These are phyloP conservation scores for Salpingus planirostris DNA, from an alignment of 2,888 invertebrate genomes.

Conservation along the genomic window DNA sequence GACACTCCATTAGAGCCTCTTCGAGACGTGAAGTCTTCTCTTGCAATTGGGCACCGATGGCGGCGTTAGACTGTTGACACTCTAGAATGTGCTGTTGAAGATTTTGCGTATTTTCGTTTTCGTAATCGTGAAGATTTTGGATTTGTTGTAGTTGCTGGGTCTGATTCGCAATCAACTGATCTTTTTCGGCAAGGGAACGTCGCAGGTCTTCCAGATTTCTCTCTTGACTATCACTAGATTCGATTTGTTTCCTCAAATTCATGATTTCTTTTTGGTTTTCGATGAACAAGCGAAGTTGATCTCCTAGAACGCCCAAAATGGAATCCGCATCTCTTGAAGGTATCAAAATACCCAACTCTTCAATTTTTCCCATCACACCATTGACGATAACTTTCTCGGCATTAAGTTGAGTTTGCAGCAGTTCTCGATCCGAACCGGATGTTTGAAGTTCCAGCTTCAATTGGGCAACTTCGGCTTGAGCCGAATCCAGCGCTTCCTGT, in stretches of 20 bases:
- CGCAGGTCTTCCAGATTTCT: slow-evolving; percentile 9
- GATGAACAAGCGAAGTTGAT: background rate
- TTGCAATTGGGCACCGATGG: slow-evolving; percentile 15
- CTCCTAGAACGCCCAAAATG: background rate
- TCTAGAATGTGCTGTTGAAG: slow-evolving; percentile 23
- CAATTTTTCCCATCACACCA: too few relatives aligned
- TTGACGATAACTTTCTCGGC: too few relatives aligned
- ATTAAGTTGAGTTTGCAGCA: background rate
- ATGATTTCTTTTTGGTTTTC: background rate
- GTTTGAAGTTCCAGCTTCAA: background rate
- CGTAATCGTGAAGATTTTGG: slow-evolving; percentile 19
- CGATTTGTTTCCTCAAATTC: slow-evolving; percentile 1
- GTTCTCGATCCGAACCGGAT: background rate
- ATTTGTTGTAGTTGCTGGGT: slow-evolving; percentile 19
- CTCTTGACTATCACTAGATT: too few relatives aligned
- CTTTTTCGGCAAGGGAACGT: slow-evolving; percentile 17
- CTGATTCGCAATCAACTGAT: slow-evolving; percentile 15
- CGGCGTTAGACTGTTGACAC: slow-evolving; percentile 18
- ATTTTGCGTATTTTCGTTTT: slow-evolving; percentile 24
- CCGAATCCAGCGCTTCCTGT: slow-evolving; percentile 15
- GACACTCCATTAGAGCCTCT: background rate
- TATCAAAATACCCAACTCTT: too few relatives aligned
- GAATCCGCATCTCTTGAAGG: background rate
- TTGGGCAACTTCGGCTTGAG: background rate
- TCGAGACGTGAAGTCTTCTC: slow-evolving; percentile 2